Conservation (phyloP, 2,113 vertebrate genomes). For the Heterochromis multidens region DNA sequence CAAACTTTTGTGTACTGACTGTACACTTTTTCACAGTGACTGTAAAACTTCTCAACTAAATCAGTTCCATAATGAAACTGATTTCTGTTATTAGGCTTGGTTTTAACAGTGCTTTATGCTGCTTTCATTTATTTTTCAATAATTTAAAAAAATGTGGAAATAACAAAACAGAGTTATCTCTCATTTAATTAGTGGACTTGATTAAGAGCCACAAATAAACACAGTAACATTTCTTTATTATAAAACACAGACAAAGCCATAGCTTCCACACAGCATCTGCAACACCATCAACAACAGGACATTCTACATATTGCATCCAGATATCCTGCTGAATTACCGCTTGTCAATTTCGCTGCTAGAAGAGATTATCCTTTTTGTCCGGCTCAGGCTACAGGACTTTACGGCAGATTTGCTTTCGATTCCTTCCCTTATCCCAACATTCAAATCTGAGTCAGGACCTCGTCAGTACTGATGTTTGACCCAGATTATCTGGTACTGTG, state of each 20-base stretch:
- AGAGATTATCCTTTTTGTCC: not conserved
- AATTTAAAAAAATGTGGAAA: not conserved
- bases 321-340: not conserved
- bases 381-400: not conserved
- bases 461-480: not conserved
- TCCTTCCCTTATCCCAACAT: not conserved
- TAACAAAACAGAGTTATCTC: not conserved
- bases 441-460: not conserved
- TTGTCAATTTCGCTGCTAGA: not conserved
- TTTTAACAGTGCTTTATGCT: not conserved
- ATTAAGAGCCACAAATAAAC: not conserved
- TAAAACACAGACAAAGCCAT: not conserved
- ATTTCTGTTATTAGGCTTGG: not conserved
- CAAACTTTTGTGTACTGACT: too few species aligned
- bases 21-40: too few species aligned
- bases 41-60: not conserved
- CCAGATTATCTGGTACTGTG: not conserved
- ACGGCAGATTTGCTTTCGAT: not conserved
- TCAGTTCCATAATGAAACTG: not conserved
- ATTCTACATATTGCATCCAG: not conserved
- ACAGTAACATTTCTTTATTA: too few species aligned
- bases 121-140: not conserved
- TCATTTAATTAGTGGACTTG: not conserved
- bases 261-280: not conserved
- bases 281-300: not conserved